Base-by-base conservation (phyloP, 2,888 invertebrate genomes). In the Drosophila ustulata region DNA sequence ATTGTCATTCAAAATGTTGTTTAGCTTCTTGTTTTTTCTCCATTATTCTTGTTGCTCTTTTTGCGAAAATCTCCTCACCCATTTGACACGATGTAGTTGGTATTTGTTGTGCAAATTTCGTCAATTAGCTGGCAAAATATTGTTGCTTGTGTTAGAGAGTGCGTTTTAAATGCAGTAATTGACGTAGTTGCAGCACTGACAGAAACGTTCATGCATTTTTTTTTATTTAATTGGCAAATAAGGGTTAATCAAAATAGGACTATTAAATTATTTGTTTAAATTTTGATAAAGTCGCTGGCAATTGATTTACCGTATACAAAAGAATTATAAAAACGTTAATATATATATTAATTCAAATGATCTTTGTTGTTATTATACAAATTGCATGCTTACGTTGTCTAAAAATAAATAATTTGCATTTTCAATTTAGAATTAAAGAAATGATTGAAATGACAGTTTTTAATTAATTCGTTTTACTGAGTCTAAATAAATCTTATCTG, bases 41-140 rank as follows among this genome's bases (percentile, higher is more conserved):
- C 25, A 43, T 41, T 47, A 41, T 56, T 66, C 43, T 41, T 34
- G 18, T 18, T 18, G 18, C 37, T 49, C 57, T n/a, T 51, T 73
- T 49, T 47, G 34, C 13, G 37, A 26, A 47, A 47, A 28, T 28
- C 37, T 28, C 7, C n/a, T 23, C 37, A 37, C 8, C 25, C 47
- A 49, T 64, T 67, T 51, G 37, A n/a, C 11, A 26, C 34, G 18
- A 1, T 18, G 18, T 18, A 18, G 39, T 53, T 25, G 72, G 47
- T 69, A 66, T 68, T 80, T 71, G 73, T 34, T 50, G 11, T 56
- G 58, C 47, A 63, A 72, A 65, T 63, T 77, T 47, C n/a, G 85
- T 65, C 90, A 90, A 90, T 90, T 90, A 90, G 88, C 75, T 82
- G 74, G 75, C 63, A 82, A 83, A 90, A 90, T 78, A 89, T 70